Base-by-base conservation (phyloP, 2,113 vertebrate genomes). In the Erinaceus europaeus region DNA sequence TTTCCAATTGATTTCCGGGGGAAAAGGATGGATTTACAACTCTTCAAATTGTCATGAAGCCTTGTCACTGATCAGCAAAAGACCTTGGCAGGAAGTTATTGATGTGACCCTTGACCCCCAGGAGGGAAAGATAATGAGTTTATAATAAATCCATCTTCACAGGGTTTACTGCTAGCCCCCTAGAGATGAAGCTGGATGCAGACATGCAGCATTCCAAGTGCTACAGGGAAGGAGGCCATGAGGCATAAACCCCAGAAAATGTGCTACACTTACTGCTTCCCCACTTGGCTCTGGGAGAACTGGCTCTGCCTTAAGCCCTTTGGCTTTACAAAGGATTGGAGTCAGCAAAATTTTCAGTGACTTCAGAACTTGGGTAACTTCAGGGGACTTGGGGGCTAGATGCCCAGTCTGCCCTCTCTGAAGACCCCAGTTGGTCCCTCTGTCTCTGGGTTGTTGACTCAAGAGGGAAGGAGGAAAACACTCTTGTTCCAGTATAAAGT, bases 1-100 rank as follows among this genome's bases (percentile, higher is more conserved):
- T 81, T 86, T 92, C 69, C 46, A 79, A 17, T 23, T 87, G 88
- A 81, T 89, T 87, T 89, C 85, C 69, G 38, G 48, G 73, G 34
- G 11, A 46, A 27, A 52, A 32, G 67, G 44, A 13, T 64, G 65
- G 68, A 73, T 76, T 88, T 75, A 84, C 0, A 12, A 21, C 71
- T 86, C 34, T 34, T 38, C 20, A 57, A 79, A 38, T 38, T 40
- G 42, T 15, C 29, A 25, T n/a, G 17, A 38, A 73, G 65, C 57
- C 81, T 72, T 10, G 23, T 50, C 1, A 1, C 29, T n/a, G 65
- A 68, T 76, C 78, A 64, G 68, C n/a, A n/a, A 0, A 14, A 23
- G 55, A 52, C 21, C 27, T 18, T 55, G 65, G 50, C 53, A 53
- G 85, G 81, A 78, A 86, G 81, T 77, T 86, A 81, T 64, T 91